Evolutionary conservation across 1,140 invertebrate species (phyloP), one percentile per base, ranked within the genome.

Genomic region (Campodea augens): DNA sequence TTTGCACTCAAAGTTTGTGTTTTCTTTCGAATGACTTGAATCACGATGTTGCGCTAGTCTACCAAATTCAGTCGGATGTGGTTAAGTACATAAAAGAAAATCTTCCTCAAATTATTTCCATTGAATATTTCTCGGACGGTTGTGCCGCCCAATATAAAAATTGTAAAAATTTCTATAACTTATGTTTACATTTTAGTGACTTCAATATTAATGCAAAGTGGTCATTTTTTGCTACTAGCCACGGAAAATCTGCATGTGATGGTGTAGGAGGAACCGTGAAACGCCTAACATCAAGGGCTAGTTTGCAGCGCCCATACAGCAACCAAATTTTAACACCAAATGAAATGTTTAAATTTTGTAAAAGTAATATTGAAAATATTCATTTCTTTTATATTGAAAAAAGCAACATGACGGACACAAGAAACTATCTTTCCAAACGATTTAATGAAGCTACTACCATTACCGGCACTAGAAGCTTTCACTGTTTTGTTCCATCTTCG

Each of bases 81-180:
- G n/a, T n/a, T n/a, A n/a, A n/a, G n/a, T 21, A 47, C 41, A 12
- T 25, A 49, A 19, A 49, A 50, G 46, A 36, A 48, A 36, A 29
- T 48, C 44, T 43, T 37, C 5, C 29, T 5, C 18, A 41, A n/a
- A 21, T 38, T 23, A 39, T 21, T 46, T 52, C 49, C 49, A 45
- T 48, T 10, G 45, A 27, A 43, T 57, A 54, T 19, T 49, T 51
- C 23, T 47, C 44, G 15, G 53, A 56, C 46, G 51, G 52, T 23
- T 45, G 47, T 15, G 25, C 50, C 38, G 38, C 23, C 36, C 46
- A 52, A 25, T 58, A 52, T 42, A 60, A 60, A 51, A 58, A 60
- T 46, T 48, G 51, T 49, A 46, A 42, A 47, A 46, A 48, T 44
- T 46, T 48, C 44, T 37, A 39, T 2, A 55, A 54, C 47, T 25